These are phyloP conservation scores for Rousettus madagascariensis DNA, from an alignment of 2,797 vertebrate genomes.

Conservation along the genomic window DNA sequence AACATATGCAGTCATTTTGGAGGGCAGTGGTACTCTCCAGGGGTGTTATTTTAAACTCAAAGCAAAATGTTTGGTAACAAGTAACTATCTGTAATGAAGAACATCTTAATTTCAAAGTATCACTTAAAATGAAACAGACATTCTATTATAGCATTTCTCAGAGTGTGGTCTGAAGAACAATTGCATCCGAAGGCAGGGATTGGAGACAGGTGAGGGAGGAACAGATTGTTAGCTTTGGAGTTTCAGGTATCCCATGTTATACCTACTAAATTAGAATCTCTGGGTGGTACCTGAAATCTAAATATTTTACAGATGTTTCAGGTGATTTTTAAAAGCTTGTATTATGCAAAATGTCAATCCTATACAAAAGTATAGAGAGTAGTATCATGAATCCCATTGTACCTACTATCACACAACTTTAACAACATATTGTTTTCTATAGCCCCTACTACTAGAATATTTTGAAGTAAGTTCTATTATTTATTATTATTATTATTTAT, in stretches of 20 bases:
- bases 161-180: neutral
- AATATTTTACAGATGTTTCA: neutral
- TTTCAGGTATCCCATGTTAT: neutral
- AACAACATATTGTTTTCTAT: neutral
- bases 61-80: neutral
- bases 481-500: neutral
- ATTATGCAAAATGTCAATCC: neutral
- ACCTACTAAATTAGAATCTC: neutral
- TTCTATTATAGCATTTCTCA: neutral
- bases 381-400: neutral
- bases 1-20: neutral
- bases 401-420: neutral
- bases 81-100: neutral
- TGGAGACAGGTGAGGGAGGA: neutral
- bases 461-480: neutral
- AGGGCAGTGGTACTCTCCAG: neutral
- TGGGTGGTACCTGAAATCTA: neutral
- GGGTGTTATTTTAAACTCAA: slow-evolving; percentile 27
- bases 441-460: neutral
- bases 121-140: slow-evolving; percentile 31
- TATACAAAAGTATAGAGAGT: neutral
- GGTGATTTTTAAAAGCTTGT: neutral
- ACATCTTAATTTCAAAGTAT: slow-evolving; percentile 11
- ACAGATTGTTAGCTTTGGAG: neutral
- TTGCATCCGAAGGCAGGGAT: neutral